Percentiles rank a stretch among this genome's conserved stretches.
phyloP scores from a whole-genome alignment of 2,113 vertebrate species.

The Aplodontia rufa region DNA sequence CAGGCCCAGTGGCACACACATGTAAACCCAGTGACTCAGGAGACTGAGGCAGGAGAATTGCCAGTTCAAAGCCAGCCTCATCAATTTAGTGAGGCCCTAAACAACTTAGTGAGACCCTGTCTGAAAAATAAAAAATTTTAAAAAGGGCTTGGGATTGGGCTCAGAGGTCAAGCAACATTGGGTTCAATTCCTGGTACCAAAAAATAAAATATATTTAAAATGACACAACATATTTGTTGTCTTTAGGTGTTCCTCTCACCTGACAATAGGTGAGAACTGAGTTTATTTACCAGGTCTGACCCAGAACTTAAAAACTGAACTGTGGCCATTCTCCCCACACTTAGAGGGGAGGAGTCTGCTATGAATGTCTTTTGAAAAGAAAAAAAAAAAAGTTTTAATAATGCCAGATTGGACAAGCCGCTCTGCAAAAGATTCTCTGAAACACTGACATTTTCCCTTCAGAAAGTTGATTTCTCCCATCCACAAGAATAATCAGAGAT shows the following conservation, averaged over 20 bases:
- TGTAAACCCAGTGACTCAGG: too few species aligned
- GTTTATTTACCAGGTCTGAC: not conserved
- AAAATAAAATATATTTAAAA: too few species aligned
- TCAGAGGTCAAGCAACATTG: too few species aligned
- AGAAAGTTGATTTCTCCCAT: slow-evolving; percentile 34
- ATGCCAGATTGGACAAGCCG: slow-evolving; percentile 2
- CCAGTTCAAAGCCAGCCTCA: too few species aligned
- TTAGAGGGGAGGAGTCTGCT: not conserved
- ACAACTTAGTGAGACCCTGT: too few species aligned
- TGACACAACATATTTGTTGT: not conserved
- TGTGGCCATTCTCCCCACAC: not conserved
- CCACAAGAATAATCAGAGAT: slow-evolving; percentile 60
- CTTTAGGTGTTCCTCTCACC: slow-evolving; percentile 15
- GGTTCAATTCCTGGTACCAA: too few species aligned
- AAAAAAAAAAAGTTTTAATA: slow-evolving; percentile 38
- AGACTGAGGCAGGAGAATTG: too few species aligned
- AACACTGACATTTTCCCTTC: slow-evolving; percentile 49
- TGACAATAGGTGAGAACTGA: not conserved
- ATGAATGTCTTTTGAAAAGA: not conserved
- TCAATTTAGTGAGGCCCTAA: too few species aligned
- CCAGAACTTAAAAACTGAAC: not conserved
- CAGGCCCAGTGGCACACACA: too few species aligned
- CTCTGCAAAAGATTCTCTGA: slow-evolving; percentile 47
- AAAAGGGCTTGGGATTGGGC: too few species aligned
- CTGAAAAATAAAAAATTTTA: too few species aligned